phyloP scores from a whole-genome alignment of 2,113 vertebrate species.

The Esox niger region DNA sequence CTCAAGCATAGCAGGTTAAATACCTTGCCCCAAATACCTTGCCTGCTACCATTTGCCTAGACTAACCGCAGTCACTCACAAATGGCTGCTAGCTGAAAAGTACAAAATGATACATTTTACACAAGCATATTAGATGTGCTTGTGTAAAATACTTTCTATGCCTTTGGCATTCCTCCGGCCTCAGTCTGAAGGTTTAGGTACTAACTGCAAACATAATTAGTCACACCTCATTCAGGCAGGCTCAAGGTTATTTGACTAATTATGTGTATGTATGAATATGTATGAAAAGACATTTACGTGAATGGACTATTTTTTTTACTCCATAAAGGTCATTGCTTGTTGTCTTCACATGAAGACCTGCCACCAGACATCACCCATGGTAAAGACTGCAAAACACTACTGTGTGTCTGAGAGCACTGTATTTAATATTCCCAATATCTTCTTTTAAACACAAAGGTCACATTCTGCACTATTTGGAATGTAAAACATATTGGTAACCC shows the following conservation, averaged over 20 bases:
- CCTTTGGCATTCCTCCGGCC: not conserved
- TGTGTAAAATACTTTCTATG: not conserved
- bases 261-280: slow-evolving; percentile 47
- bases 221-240: slow-evolving; percentile 55
- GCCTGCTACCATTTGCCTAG: not conserved
- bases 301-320: slow-evolving; percentile 20
- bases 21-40: not conserved
- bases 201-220: slow-evolving; percentile 58
- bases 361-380: not conserved
- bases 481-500: not conserved
- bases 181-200: slow-evolving; percentile 10
- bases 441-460: slow-evolving; percentile 3
- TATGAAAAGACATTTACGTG: not conserved
- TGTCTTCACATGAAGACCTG: slow-evolving; percentile 9
- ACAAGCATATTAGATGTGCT: not conserved
- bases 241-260: slow-evolving; percentile 66
- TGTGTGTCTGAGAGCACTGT: not conserved
- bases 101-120: too few relatives aligned
- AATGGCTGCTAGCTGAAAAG: not conserved
- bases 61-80: not conserved
- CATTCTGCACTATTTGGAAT: not conserved
- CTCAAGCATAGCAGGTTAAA: not conserved
- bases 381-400: not conserved
- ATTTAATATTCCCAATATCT: not conserved
- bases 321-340: slow-evolving; percentile 39